Percentiles rank a stretch among this genome's conserved stretches.
phyloP scores from a whole-genome alignment of 1,140 invertebrate species.

The Drosophila busckii region DNA sequence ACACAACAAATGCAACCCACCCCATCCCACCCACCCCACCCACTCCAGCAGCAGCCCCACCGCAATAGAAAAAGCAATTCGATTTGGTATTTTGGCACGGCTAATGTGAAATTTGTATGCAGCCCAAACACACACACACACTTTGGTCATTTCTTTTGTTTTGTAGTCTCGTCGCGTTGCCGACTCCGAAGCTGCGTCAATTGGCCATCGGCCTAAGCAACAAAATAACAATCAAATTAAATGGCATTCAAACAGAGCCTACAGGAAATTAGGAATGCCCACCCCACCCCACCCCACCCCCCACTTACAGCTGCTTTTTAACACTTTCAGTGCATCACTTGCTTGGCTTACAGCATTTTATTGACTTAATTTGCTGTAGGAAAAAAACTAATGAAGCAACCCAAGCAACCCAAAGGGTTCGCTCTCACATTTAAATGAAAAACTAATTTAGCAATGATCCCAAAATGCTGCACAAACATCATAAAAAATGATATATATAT shows the following conservation, averaged over 20 bases:
- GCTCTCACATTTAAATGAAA: constrained; percentile 45
- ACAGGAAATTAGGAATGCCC: constrained; percentile 61
- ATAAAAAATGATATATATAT: constrained; percentile 27
- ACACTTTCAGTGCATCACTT: constrained; percentile 60
- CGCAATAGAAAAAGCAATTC: constrained; percentile 15
- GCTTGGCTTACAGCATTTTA: constrained; percentile 48
- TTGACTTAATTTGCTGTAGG: constrained; percentile 65
- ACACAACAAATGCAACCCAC: constrained; percentile 15
- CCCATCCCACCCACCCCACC: constrained; percentile 32
- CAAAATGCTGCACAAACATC: too few relatives aligned
- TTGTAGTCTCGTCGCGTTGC: constrained; percentile 14
- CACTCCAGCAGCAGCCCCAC: neutral
- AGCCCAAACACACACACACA: constrained; percentile 51
- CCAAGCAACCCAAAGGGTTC: constrained; percentile 4
- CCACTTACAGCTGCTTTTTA: constrained; percentile 31
- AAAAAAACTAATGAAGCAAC: constrained; percentile 54
- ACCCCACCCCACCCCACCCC: neutral
- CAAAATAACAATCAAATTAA: constrained; percentile 70
- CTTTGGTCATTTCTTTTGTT: constrained; percentile 68
- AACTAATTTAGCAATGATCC: constrained; percentile 46
- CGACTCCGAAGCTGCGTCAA: constrained; percentile 18
- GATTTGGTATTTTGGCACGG: constrained; percentile 41
- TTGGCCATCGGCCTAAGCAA: constrained; percentile 48
- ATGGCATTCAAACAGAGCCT: constrained; percentile 36
- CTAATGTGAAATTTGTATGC: constrained; percentile 72